Conservation (phyloP, 2,888 invertebrate species). For the Xestia sexstrigata region DNA sequence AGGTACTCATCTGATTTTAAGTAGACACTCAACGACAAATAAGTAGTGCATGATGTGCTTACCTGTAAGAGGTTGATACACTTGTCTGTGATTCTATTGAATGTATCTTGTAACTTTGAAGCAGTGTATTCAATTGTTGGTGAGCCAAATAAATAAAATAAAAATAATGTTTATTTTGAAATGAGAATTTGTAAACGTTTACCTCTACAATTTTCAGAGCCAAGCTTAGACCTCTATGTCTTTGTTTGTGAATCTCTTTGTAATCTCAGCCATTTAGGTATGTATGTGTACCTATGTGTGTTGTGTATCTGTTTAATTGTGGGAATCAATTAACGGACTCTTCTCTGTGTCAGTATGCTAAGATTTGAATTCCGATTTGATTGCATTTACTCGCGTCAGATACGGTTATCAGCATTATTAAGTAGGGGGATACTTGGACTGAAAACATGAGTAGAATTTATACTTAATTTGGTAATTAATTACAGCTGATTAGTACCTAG, state of each 20-base stretch:
- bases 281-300: not conserved
- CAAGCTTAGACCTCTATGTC: not conserved
- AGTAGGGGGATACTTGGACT: not conserved
- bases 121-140: too few relatives aligned
- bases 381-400: slow-evolving; percentile 23
- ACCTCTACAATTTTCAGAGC: not conserved
- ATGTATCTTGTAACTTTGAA: too few relatives aligned
- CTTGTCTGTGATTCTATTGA: too few relatives aligned
- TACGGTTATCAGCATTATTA: slow-evolving; percentile 25
- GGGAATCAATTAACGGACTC: slow-evolving; percentile 36
- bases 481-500: not conserved
- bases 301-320: slow-evolving; percentile 26
- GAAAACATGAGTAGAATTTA: slow-evolving; percentile 3
- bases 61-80: too few relatives aligned
- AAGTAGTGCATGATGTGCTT: too few relatives aligned
- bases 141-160: too few relatives aligned
- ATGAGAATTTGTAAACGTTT: not conserved
- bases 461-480: not conserved
- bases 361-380: slow-evolving; percentile 46
- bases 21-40: too few relatives aligned
- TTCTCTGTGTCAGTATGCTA: slow-evolving; percentile 36
- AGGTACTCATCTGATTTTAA: too few relatives aligned
- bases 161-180: not conserved
- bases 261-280: not conserved
- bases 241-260: not conserved